phyloP scores from a whole-genome alignment of 2,113 vertebrate species.

The Elanoides forficatus region DNA sequence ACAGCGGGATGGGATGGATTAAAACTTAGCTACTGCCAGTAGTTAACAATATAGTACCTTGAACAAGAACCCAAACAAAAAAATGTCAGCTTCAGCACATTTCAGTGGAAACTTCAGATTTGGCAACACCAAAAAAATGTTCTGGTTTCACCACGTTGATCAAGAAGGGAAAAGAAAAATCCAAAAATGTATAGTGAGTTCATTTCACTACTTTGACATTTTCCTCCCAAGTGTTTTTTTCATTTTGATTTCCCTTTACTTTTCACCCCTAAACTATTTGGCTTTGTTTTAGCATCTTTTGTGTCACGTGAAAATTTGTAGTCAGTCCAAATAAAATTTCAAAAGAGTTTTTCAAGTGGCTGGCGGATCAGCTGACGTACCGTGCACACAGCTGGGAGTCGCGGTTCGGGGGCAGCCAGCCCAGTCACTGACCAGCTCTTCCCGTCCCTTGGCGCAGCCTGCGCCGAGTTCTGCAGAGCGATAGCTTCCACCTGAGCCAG shows the following conservation, averaged over 20 bases:
- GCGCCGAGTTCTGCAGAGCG: rapidly evolving
- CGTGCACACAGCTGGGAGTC: neutral
- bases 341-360: neutral
- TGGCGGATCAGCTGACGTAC: neutral
- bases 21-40: neutral
- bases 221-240: neutral
- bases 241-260: neutral
- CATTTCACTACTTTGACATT: neutral
- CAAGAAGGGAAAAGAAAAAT: neutral
- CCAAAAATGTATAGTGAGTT: neutral
- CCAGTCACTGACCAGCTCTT: neutral
- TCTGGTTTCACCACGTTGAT: neutral
- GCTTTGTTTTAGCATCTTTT: neutral
- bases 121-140: neutral
- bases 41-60: neutral
- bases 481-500: neutral
- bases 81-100: neutral
- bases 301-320: neutral
- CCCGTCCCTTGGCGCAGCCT: neutral
- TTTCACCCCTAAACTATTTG: neutral
- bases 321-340: neutral
- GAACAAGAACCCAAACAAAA: neutral
- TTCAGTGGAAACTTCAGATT: neutral
- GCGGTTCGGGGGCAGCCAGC: neutral
- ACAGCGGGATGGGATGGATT: neutral